These are phyloP conservation scores for Danionella cerebrum DNA, from an alignment of 2,113 vertebrate genomes.

Conservation along the genomic window DNA sequence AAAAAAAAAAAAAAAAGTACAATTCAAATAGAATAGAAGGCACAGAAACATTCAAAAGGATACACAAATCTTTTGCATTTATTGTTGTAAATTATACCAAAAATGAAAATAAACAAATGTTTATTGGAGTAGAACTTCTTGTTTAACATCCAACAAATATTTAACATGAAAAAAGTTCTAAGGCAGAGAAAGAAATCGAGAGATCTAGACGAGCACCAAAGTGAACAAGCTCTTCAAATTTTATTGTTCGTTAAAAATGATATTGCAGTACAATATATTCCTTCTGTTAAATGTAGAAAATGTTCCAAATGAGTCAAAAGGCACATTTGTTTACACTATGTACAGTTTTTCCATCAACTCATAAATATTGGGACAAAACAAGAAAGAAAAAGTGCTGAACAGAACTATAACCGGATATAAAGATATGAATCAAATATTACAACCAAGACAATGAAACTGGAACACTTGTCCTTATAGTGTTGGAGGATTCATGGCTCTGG, in stretches of 20 bases:
- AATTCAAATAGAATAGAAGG: no score
- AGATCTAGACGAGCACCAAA: background rate
- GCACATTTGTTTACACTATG: conserved; percentile 95
- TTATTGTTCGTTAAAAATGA: conserved; percentile 69
- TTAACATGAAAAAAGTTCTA: no score
- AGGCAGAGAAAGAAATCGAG: background rate
- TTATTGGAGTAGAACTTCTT: no score
- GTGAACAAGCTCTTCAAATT: conserved; percentile 41
- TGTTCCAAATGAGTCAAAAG: conserved; percentile 88
- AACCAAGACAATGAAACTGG: conserved; percentile 20
- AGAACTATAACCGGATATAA: conserved; percentile 72
- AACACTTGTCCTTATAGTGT: no score
- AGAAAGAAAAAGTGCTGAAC: conserved; percentile 89
- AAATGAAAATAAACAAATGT: no score
- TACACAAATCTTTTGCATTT: no score
- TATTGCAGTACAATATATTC: conserved; percentile 75
- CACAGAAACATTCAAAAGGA: no score
- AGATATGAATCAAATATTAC: conserved; percentile 51
- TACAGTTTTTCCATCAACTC: conserved; percentile 84
- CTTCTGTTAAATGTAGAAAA: conserved; percentile 85
- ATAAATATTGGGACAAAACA: conserved; percentile 95
- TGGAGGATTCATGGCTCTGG: no score
- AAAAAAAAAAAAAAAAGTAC: no score
- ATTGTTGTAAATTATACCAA: no score
- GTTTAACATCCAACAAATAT: no score